Percentiles rank a stretch among this genome's conserved stretches.
Evolutionary conservation across 2,113 vertebrate genomes (phyloP).

Genomic region (Lethenteron reissneri): DNA sequence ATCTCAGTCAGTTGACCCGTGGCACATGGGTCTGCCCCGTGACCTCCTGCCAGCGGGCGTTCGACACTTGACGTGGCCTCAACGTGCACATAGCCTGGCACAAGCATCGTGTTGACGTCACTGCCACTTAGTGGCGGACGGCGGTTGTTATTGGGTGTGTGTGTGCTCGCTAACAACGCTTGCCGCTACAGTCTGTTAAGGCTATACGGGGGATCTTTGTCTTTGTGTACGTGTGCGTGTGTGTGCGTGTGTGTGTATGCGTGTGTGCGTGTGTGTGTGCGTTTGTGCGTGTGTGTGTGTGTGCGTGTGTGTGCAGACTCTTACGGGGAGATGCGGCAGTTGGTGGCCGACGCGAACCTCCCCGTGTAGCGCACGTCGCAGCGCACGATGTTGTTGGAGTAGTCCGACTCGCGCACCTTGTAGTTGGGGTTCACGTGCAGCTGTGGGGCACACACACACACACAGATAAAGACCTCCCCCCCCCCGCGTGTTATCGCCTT

Average conservation of each 20-base stretch:
- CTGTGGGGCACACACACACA: constrained; percentile 18
- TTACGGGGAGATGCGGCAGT: constrained; percentile 86
- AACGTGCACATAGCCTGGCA: constrained; percentile 9
- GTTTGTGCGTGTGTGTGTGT: accelerated
- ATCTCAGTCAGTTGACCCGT: no score
- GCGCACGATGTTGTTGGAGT: constrained; percentile 75
- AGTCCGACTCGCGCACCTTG: constrained; percentile 65
- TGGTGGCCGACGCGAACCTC: constrained; percentile 51
- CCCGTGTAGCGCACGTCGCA: constrained; percentile 90
- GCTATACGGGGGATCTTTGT: no score
- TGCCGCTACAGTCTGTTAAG: no score
- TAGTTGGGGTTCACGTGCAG: constrained; percentile 87
- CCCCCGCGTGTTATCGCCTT: not conserved
- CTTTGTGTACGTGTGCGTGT: constrained; percentile 9
- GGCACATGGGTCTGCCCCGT: no score
- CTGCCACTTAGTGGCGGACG: constrained; percentile 15
- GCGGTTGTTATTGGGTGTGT: constrained; percentile 6
- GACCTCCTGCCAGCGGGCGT: constrained; percentile 11
- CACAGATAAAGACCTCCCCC: not conserved
- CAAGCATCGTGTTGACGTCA: constrained; percentile 14
- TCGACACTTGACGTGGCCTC: constrained; percentile 12
- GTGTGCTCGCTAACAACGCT: not conserved
- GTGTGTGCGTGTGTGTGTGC: accelerated
- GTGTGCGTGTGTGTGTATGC: accelerated
- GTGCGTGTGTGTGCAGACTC: not conserved